phyloP scores from a whole-genome alignment of 2,797 vertebrate species.

The Hippopotamyrus pictus region DNA sequence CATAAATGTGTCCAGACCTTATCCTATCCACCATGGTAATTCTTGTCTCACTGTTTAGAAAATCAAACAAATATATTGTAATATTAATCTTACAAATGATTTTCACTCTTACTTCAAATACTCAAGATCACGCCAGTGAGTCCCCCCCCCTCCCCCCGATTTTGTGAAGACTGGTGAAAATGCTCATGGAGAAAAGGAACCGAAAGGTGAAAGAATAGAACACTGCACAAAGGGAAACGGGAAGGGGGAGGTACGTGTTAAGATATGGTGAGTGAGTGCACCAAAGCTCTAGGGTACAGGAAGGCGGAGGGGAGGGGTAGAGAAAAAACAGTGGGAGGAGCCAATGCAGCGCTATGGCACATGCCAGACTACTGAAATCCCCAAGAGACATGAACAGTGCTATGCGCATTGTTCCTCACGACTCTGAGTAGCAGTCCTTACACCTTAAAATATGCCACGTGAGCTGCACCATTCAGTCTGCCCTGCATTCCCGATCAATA shows the following conservation, averaged over 20 bases:
- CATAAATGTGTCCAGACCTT: constrained; percentile 1
- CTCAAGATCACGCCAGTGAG: not conserved
- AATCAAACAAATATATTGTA: not conserved
- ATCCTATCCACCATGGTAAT: not conserved
- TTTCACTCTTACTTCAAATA: not conserved
- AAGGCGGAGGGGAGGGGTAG: not conserved
- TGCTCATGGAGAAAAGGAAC: not conserved
- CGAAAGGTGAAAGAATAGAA: not conserved
- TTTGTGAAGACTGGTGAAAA: not conserved
- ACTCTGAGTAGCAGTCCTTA: not conserved
- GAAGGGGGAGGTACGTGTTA: not conserved
- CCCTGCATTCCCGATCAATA: not conserved
- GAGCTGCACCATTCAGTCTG: not conserved
- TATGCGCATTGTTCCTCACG: not conserved
- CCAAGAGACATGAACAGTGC: not conserved
- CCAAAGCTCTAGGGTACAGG: not conserved
- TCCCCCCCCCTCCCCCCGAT: not conserved
- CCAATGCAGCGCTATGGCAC: constrained; percentile 9
- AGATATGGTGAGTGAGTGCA: not conserved
- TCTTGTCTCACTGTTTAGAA: not conserved
- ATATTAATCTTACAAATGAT: not conserved
- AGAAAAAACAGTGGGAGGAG: constrained; percentile 14
- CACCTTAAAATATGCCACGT: not conserved
- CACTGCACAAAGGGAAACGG: not conserved
- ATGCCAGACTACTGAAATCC: not conserved